phyloP scores from a whole-genome alignment of 1,140 invertebrate genomes.

The Drosophila sp. region DNA sequence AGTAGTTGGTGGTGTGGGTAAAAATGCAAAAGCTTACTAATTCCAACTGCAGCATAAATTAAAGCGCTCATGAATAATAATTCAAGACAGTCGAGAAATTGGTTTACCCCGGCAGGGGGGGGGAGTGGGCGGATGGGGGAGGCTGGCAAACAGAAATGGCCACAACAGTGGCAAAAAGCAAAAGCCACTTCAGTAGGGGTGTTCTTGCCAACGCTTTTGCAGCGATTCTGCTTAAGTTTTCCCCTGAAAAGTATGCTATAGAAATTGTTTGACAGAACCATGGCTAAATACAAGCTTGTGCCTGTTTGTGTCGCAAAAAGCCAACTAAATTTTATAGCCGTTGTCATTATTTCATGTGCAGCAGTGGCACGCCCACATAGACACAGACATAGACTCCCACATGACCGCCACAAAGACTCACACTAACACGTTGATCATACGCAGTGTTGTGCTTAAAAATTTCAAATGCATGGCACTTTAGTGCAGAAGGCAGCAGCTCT shows the following conservation, averaged over 20 bases:
- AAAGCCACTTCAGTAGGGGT: conserved; percentile 41
- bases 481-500: conserved; percentile 45
- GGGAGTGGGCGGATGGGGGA: not conserved
- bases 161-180: conserved; percentile 3
- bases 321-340: conserved; percentile 65
- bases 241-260: conserved; percentile 12
- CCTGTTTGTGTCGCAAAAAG: conserved; percentile 57
- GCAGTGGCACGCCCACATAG: conserved; percentile 38
- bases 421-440: conserved; percentile 52
- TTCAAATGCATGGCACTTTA: conserved; percentile 64
- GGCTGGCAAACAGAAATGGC: not conserved
- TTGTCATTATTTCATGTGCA: conserved; percentile 64
- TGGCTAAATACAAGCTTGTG: conserved; percentile 11
- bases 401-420: not conserved
- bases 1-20: conserved; percentile 39
- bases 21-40: conserved; percentile 76
- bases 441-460: conserved; percentile 64
- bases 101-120: not conserved
- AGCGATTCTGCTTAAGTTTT: not conserved
- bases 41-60: conserved; percentile 80
- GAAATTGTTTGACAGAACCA: conserved; percentile 25
- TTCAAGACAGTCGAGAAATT: conserved; percentile 68
- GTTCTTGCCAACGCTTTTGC: not conserved
- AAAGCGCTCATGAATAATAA: conserved; percentile 80
- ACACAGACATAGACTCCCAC: not conserved